Conservation (phyloP, 2,797 vertebrate species). For the Phrynocephalus forsythii region DNA sequence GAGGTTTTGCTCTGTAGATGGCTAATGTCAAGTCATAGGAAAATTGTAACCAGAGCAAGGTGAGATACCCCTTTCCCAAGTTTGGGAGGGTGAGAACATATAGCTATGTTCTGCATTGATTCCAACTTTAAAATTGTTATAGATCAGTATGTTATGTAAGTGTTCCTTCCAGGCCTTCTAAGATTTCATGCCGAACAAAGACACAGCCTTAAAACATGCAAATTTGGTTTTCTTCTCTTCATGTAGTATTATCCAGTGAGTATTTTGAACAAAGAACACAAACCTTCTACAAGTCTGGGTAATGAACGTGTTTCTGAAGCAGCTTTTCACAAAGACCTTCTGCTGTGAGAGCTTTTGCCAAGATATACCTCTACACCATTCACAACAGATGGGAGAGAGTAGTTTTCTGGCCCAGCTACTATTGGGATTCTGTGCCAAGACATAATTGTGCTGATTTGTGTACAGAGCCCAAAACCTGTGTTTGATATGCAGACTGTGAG, state of each 20-base stretch:
- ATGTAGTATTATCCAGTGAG: not conserved
- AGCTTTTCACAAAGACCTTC: constrained; percentile 28
- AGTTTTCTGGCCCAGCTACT: constrained; percentile 7
- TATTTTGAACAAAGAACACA: constrained; percentile 21
- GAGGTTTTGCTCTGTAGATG: too few species aligned
- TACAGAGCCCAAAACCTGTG: not conserved
- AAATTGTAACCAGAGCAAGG: too few species aligned
- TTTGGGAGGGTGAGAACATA: not conserved
- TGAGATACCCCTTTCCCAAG: too few species aligned
- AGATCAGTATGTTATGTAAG: not conserved
- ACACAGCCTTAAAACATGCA: not conserved
- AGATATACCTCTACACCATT: constrained; percentile 18
- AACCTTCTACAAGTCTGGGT: constrained; percentile 7
- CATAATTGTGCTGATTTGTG: not conserved
- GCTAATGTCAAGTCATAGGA: too few species aligned
- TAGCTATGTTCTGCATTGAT: not conserved
- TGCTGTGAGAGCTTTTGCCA: constrained; percentile 30
- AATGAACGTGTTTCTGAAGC: constrained; percentile 2
- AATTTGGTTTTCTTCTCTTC: not conserved
- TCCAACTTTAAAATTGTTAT: not conserved
- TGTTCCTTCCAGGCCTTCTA: not conserved
- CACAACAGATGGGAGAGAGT: constrained; percentile 15
- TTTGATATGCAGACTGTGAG: constrained; percentile 19
- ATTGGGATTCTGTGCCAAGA: not conserved
- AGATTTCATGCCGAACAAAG: not conserved